Conservation (phyloP, 2,888 invertebrate species). For the Napeogenes inachia region DNA sequence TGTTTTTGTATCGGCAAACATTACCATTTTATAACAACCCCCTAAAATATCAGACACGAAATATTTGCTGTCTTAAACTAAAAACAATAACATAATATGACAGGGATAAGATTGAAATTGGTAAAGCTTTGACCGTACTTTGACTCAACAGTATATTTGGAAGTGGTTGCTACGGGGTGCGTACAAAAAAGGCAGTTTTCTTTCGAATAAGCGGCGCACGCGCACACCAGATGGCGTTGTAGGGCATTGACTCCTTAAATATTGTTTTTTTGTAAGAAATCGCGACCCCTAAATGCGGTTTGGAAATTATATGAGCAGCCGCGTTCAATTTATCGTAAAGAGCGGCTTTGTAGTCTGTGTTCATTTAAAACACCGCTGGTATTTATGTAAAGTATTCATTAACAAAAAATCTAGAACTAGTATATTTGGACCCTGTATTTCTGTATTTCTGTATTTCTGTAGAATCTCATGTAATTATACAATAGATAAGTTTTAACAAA, state of each 20-base stretch:
- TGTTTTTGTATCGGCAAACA: slow-evolving; percentile 27
- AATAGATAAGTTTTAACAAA: too few species aligned
- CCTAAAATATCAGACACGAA: slow-evolving; percentile 25
- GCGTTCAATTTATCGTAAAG: slow-evolving; percentile 57
- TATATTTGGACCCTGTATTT: too few species aligned
- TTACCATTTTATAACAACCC: slow-evolving; percentile 36
- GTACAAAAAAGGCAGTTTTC: slow-evolving; percentile 43
- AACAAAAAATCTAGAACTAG: too few species aligned
- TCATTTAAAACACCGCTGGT: slow-evolving; percentile 1
- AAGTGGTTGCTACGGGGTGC: slow-evolving; percentile 47
- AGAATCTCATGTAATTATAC: too few species aligned
- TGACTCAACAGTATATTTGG: slow-evolving; percentile 25
- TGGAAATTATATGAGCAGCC: slow-evolving; percentile 46
- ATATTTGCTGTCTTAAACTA: background rate
- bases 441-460: too few species aligned
- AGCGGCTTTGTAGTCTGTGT: slow-evolving; percentile 44
- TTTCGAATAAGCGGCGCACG: slow-evolving; percentile 40
- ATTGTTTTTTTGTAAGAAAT: slow-evolving; percentile 54
- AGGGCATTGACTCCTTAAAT: slow-evolving; percentile 69
- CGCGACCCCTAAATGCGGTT: slow-evolving; percentile 70
- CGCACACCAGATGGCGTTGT: slow-evolving; percentile 64
- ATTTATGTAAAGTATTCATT: background rate
- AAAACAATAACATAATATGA: slow-evolving; percentile 11
- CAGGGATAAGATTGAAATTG: slow-evolving; percentile 30
- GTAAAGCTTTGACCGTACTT: slow-evolving; percentile 11